Evolutionary conservation across 2,113 vertebrate genomes (phyloP).

Genomic region (Promerops cafer): DNA sequence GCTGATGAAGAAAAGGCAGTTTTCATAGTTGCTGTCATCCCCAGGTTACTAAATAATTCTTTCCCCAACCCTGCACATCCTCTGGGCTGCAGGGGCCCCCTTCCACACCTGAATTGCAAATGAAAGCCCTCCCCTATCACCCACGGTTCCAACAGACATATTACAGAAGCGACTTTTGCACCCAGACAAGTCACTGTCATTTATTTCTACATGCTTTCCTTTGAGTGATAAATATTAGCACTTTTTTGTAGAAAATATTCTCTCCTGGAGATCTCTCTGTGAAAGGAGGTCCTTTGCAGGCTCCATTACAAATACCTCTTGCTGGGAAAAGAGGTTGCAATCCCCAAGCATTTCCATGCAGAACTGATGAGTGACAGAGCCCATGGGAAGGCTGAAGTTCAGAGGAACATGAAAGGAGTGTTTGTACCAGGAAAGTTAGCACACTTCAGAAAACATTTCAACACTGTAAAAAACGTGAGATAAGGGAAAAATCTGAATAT

Average conservation of each 20-base stretch:
- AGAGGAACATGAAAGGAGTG: accelerated
- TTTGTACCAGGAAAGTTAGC: background rate
- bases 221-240: background rate
- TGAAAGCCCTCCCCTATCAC: background rate
- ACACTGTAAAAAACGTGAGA: background rate
- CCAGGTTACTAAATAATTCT: background rate
- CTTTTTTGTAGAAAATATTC: background rate
- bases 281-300: background rate
- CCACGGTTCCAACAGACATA: background rate
- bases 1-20: background rate
- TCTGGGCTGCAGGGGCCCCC: background rate
- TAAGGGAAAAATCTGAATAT: background rate
- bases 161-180: background rate
- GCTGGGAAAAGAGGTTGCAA: background rate
- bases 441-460: background rate
- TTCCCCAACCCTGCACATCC: background rate
- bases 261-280: background rate
- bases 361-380: background rate
- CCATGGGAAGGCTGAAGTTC: background rate
- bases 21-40: background rate
- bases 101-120: background rate
- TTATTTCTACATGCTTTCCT: background rate
- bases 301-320: background rate
- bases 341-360: background rate
- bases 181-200: background rate